Percentiles rank a stretch among this genome's conserved stretches.
Conservation (phyloP, 2,797 vertebrate species). For the Lepus townsendii region DNA sequence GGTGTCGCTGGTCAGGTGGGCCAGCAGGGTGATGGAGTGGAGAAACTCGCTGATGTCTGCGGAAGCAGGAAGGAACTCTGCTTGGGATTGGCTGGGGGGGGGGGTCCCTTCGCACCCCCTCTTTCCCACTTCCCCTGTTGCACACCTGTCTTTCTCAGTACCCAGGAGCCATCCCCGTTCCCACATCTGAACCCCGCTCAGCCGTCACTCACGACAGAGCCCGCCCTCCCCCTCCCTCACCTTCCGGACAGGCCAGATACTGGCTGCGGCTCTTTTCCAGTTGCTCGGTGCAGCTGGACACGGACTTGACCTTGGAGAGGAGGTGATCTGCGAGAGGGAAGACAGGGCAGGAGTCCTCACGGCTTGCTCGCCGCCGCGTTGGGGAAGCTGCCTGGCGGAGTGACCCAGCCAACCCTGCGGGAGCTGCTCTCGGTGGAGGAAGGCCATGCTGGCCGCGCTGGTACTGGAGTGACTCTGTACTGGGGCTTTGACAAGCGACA, state of each 20-base stretch:
- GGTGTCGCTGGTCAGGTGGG: constrained; percentile 95
- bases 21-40: constrained; percentile 92
- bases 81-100: not conserved
- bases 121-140: not conserved
- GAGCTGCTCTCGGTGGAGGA: not conserved
- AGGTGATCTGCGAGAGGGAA: constrained; percentile 92
- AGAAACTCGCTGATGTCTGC: constrained; percentile 92
- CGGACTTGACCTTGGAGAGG: constrained; percentile 92
- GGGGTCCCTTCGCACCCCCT: no score
- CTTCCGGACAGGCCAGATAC: constrained; percentile 89
- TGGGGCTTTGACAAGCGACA: not conserved
- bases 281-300: constrained; percentile 90
- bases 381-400: not conserved
- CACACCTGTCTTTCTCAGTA: not conserved
- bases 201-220: not conserved
- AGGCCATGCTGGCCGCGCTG: accelerated
- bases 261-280: constrained; percentile 88
- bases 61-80: not conserved
- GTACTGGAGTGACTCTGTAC: not conserved
- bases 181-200: not conserved
- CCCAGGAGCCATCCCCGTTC: not conserved
- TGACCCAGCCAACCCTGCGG: not conserved
- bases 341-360: not conserved
- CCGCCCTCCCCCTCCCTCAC: constrained; percentile 85
- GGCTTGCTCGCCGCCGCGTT: not conserved